Evolutionary conservation across 2,113 vertebrate species (phyloP), one percentile per base, ranked within the genome.

Genomic region (Dasypus novemcinctus): DNA sequence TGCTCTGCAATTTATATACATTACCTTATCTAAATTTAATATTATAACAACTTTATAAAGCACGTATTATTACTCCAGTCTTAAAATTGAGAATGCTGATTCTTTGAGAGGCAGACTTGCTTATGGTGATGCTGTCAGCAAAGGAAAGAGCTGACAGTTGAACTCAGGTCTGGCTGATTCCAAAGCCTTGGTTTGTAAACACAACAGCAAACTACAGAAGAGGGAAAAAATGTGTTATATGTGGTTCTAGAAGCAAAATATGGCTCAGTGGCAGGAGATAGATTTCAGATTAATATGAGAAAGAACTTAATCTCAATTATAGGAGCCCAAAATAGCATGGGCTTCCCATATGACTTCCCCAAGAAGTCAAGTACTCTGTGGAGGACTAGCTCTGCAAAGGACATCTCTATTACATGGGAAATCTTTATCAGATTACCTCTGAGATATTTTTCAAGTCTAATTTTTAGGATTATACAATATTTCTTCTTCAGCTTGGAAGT

Each of bases 211-310:
- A n/a, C 14, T 20, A 2, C 46, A 74, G 46, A 52, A 36, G 15
- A 69, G 2, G 1, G 31, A 46, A 36, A 49, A 66, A 90, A 61
- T 1, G 2, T 63, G 43, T 79, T 71, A 23, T 10, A 38, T 82
- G 74, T 83, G 18, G 29, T 83, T 89, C 43, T 79, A n/a, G 68
- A 75, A 89, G n/a, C 11, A 82, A 66, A 68, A 72, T 88, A 49
- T 72, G 84, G 13, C 81, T 94, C 68, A 82, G 85, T 90, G 82
- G 93, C 92, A 86, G 81, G 76, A 94, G 91, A 91, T 78, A 76
- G 66, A 88, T 95, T 96, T 97, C 93, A 88, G 41, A 5, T 87
- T 92, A 92, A 94, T 81, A 71, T 74, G 75, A 97, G 61, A 80
- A 71, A 78, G 75, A 94, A 91, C 85, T 94, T 68, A n/a, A 31